phyloP scores from a whole-genome alignment of 2,797 vertebrate genomes.

The Parauchenoglanis ngamensis region DNA sequence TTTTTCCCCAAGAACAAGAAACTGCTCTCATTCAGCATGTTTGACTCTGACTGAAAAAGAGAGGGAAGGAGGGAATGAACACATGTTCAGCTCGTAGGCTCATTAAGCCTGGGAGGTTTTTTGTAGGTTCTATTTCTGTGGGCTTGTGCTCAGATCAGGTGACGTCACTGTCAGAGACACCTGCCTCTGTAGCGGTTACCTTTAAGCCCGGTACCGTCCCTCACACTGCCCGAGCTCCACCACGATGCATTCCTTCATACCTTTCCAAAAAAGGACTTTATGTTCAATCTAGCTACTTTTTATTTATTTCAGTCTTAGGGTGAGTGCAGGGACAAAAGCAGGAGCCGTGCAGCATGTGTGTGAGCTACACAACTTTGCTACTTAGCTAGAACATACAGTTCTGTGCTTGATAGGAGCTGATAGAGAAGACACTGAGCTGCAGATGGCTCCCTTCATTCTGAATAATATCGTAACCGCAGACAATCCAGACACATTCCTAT shows the following conservation, averaged over 20 bases:
- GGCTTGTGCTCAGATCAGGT: slow-evolving; percentile 28
- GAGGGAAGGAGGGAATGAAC: neutral
- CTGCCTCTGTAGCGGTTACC: slow-evolving; percentile 5
- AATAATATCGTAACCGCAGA: slow-evolving; percentile 33
- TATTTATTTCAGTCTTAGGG: slow-evolving; percentile 7
- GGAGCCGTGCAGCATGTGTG: slow-evolving; percentile 5
- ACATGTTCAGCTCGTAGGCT: slow-evolving; percentile 10
- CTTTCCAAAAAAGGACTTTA: slow-evolving; percentile 20
- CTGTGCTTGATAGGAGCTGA: slow-evolving; percentile 33
- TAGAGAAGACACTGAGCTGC: slow-evolving; percentile 36
- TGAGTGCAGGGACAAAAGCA: neutral
- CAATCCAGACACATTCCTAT: slow-evolving; percentile 27
- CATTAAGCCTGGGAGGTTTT: slow-evolving; percentile 35
- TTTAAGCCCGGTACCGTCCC: neutral
- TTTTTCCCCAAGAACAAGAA: slow-evolving; percentile 2
- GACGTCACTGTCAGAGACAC: slow-evolving; percentile 29
- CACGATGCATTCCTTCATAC: neutral
- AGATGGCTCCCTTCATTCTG: slow-evolving; percentile 39
- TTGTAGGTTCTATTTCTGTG: slow-evolving; percentile 30
- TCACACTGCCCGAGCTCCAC: neutral
- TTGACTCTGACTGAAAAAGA: slow-evolving; percentile 21
- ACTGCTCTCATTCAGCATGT: slow-evolving; percentile 23
- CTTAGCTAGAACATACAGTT: slow-evolving; percentile 39
- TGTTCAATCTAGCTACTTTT: slow-evolving; percentile 29
- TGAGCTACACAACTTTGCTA: slow-evolving; percentile 23